Conservation (phyloP, 2,797 vertebrate species). For the Aphelocoma californica region DNA sequence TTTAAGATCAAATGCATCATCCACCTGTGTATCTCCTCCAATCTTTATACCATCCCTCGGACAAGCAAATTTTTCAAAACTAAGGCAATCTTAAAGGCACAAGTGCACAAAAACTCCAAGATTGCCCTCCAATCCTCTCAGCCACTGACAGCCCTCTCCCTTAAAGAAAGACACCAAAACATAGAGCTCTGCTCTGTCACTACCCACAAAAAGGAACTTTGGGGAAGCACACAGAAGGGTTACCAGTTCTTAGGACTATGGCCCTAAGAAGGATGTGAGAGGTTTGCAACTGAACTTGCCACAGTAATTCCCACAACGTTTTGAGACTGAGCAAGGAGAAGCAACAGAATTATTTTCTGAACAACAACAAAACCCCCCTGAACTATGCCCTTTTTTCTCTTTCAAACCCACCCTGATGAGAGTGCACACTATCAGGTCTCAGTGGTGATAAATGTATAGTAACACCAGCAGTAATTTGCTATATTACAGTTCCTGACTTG, state of each 20-base stretch:
- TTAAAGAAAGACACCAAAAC: background rate
- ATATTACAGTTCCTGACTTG: background rate
- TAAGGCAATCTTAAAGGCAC: background rate
- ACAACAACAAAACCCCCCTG: rapidly evolving
- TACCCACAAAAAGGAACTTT: background rate
- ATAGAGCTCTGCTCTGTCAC: background rate
- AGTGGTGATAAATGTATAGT: background rate
- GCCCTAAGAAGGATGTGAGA: background rate
- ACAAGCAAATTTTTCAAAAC: background rate
- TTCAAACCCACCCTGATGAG: background rate
- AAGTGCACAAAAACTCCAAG: background rate
- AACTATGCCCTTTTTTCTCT: background rate
- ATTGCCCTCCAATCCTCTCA: background rate
- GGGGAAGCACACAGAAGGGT: background rate
- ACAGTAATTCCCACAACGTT: background rate
- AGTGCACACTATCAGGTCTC: background rate
- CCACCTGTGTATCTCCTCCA: background rate
- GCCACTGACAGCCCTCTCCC: background rate
- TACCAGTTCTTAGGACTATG: rapidly evolving
- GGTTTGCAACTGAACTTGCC: background rate
- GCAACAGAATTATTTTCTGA: background rate
- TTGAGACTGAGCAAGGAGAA: background rate
- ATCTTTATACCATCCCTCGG: background rate
- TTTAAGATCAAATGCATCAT: background rate
- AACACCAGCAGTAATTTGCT: background rate